Evolutionary conservation across 1,140 invertebrate genomes (phyloP).

Genomic region (Panulirus ornatus): DNA sequence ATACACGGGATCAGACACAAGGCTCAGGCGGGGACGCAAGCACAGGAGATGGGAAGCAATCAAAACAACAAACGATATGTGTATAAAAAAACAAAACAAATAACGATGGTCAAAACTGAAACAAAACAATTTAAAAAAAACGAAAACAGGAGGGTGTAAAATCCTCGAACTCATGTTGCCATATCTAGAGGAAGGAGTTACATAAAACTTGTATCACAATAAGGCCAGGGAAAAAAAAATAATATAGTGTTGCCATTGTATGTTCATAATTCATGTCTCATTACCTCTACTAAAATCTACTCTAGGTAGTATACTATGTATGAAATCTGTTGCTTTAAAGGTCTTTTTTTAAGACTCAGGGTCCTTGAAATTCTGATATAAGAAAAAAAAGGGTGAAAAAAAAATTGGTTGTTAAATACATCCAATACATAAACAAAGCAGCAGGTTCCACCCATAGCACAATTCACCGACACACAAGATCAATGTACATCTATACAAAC

Average conservation of each 20-base stretch:
- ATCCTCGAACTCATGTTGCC: neutral
- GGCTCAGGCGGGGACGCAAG: too few relatives aligned
- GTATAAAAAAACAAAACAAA: neutral
- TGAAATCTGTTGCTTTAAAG: neutral
- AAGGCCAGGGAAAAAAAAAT: neutral
- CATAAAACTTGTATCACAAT: too few relatives aligned
- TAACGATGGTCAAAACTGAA: neutral
- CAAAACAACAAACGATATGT: neutral
- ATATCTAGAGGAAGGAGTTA: neutral
- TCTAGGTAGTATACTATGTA: neutral
- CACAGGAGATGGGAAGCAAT: neutral
- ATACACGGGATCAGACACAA: neutral
- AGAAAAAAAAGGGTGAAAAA: too few relatives aligned
- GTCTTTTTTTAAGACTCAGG: too few relatives aligned
- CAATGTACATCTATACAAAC: neutral
- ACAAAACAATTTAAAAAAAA: neutral
- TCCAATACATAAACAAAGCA: neutral
- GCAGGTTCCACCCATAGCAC: constrained; percentile 20
- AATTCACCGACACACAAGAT: neutral
- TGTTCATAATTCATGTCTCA: neutral
- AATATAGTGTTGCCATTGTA: neutral
- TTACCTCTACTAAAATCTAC: neutral
- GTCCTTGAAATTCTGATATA: too few relatives aligned
- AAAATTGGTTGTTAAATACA: too few relatives aligned
- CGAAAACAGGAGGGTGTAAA: neutral